Conservation (phyloP, 2,888 invertebrate species). For the Gisinianus flammeolus region DNA sequence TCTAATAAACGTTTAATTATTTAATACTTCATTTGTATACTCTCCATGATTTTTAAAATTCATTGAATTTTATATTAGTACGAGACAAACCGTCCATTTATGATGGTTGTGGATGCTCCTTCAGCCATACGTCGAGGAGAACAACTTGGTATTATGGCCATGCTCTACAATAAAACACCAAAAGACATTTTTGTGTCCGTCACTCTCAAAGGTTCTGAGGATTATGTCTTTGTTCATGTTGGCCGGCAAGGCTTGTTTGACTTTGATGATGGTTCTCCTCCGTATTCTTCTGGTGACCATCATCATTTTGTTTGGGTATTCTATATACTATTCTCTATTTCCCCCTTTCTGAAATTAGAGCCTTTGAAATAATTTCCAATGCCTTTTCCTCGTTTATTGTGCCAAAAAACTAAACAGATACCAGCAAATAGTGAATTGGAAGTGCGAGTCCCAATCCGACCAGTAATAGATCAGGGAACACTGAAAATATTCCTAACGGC, state of each 20-base stretch:
- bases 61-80: slow-evolving; percentile 59
- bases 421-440: slow-evolving; percentile 60
- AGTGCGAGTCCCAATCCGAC: slow-evolving; percentile 66
- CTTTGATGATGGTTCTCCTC: slow-evolving; percentile 63
- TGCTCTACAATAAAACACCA: slow-evolving; percentile 61
- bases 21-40: neutral
- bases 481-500: slow-evolving; percentile 64
- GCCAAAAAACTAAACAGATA: slow-evolving; percentile 58
- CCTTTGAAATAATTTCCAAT: too few relatives aligned
- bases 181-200: slow-evolving; percentile 62
- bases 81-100: slow-evolving; percentile 64
- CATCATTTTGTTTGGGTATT: slow-evolving; percentile 65
- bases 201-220: slow-evolving; percentile 63
- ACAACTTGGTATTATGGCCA: slow-evolving; percentile 62
- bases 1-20: too few relatives aligned
- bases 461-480: slow-evolving; percentile 63
- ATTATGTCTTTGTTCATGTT: slow-evolving; percentile 65
- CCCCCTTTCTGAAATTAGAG: neutral
- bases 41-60: neutral
- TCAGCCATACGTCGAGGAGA: slow-evolving; percentile 64
- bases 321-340: too few relatives aligned
- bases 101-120: slow-evolving; percentile 65
- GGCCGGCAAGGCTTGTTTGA: slow-evolving; percentile 64
- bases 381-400: too few relatives aligned
- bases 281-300: slow-evolving; percentile 64